phyloP scores from a whole-genome alignment of 2,888 invertebrate species.

The Agrochola circellaris region DNA sequence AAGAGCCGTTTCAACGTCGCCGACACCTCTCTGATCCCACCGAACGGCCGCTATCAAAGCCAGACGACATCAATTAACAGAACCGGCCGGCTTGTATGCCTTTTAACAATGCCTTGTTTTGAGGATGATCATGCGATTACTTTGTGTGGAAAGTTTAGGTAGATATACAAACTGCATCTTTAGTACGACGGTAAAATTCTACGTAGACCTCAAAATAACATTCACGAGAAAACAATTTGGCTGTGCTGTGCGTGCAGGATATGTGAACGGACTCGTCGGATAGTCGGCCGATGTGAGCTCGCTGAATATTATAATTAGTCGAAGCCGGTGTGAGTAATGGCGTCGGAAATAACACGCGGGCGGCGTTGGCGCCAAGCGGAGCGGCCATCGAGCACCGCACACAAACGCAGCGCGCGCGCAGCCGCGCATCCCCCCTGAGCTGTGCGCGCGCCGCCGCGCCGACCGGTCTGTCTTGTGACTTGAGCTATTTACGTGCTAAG shows the following conservation, averaged over 20 bases:
- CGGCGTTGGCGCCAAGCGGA: constrained; percentile 89
- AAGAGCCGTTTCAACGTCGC: constrained; percentile 77
- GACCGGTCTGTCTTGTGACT: constrained; percentile 89
- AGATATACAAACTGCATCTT: constrained; percentile 27
- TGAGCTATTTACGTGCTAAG: constrained; percentile 81
- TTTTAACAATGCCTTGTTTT: constrained; percentile 65
- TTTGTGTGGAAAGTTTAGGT: constrained; percentile 51
- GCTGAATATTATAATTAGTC: constrained; percentile 89
- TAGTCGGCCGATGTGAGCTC: constrained; percentile 83
- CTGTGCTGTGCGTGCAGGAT: constrained; percentile 62
- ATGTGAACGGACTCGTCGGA: constrained; percentile 74
- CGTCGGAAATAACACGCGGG: constrained; percentile 88
- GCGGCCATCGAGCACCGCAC: constrained; percentile 75
- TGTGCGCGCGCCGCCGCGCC: constrained; percentile 70
- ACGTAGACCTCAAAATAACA: constrained; percentile 56
- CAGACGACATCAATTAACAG: constrained; percentile 74
- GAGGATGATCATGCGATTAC: constrained; percentile 57
- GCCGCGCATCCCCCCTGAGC: constrained; percentile 59
- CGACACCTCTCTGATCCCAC: constrained; percentile 84
- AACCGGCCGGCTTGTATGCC: constrained; percentile 68
- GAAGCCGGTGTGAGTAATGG: constrained; percentile 89
- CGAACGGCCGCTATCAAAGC: constrained; percentile 73
- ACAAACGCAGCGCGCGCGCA: constrained; percentile 62
- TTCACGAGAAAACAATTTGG: constrained; percentile 58
- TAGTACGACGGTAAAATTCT: constrained; percentile 54